phyloP scores from a whole-genome alignment of 2,113 vertebrate genomes.

The Cyanoliseus patagonus region DNA sequence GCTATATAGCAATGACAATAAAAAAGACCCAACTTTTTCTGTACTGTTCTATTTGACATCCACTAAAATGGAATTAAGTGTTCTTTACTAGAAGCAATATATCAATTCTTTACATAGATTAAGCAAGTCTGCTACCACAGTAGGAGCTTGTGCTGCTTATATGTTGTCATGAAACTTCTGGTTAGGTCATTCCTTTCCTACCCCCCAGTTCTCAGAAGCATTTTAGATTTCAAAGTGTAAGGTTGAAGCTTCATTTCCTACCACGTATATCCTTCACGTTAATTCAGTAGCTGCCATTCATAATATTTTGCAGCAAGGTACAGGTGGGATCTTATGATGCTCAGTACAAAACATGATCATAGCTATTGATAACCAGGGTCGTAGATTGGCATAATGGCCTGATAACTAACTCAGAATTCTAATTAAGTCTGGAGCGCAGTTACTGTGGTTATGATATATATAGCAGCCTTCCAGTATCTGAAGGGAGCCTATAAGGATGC shows the following conservation, averaged over 20 bases:
- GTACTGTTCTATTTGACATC: neutral
- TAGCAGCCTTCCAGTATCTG: neutral
- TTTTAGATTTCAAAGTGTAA: neutral
- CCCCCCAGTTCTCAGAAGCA: neutral
- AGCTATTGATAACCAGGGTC: neutral
- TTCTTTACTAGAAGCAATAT: neutral
- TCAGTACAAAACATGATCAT: neutral
- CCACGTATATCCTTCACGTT: neutral
- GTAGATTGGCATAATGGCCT: neutral
- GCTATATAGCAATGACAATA: neutral
- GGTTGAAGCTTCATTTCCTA: neutral
- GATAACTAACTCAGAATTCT: neutral
- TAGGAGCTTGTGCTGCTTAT: neutral
- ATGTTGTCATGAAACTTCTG: neutral
- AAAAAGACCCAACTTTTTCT: neutral
- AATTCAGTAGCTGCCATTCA: neutral
- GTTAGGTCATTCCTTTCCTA: neutral
- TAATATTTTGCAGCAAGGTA: neutral
- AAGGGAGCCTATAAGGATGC: neutral
- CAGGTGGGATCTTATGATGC: accelerated
- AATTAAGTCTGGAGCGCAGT: neutral
- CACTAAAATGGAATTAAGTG: neutral
- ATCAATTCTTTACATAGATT: neutral
- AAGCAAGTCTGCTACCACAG: neutral
- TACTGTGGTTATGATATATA: neutral